Percentiles rank a stretch among this genome's conserved stretches.
These are phyloP conservation scores for Numenius phaeopus DNA, from an alignment of 2,797 vertebrate species.

Conservation along the genomic window DNA sequence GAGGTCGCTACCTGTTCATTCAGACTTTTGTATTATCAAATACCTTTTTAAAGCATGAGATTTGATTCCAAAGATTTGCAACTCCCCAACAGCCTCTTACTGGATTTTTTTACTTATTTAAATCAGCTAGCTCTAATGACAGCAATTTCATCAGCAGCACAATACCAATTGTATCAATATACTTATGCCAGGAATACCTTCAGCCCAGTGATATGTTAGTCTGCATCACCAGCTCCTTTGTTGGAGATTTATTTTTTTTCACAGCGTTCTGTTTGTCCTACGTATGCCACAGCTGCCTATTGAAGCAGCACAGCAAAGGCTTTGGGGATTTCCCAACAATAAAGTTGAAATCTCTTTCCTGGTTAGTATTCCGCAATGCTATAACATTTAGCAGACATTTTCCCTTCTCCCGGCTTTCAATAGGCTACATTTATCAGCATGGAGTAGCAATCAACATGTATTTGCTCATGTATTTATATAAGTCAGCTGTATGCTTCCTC, in stretches of 20 bases:
- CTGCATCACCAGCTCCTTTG: not conserved
- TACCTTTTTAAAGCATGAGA: not conserved
- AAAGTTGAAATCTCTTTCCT: conserved; percentile 61
- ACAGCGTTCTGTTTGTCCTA: conserved; percentile 38
- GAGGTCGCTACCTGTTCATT: not conserved
- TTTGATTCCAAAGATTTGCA: not conserved
- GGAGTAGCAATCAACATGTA: conserved; percentile 66
- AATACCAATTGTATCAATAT: not conserved
- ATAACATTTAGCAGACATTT: conserved; percentile 49
- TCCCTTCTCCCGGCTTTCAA: conserved; percentile 50
- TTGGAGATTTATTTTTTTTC: not conserved
- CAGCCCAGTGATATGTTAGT: not conserved
- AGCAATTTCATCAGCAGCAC: not conserved
- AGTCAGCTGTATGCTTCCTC: conserved; percentile 53
- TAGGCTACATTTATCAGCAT: conserved; percentile 57
- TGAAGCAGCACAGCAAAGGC: conserved; percentile 41
- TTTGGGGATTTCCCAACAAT: conserved; percentile 70
- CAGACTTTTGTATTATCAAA: not conserved
- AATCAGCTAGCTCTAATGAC: not conserved
- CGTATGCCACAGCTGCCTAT: conserved; percentile 7
- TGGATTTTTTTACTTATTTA: not conserved
- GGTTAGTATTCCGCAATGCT: conserved; percentile 61
- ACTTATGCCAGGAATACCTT: not conserved
- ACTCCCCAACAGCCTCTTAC: not conserved
- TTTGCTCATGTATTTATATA: conserved; percentile 63